Evolutionary conservation across 1,140 invertebrate genomes (phyloP).

Genomic region (Archivesica marissinica): DNA sequence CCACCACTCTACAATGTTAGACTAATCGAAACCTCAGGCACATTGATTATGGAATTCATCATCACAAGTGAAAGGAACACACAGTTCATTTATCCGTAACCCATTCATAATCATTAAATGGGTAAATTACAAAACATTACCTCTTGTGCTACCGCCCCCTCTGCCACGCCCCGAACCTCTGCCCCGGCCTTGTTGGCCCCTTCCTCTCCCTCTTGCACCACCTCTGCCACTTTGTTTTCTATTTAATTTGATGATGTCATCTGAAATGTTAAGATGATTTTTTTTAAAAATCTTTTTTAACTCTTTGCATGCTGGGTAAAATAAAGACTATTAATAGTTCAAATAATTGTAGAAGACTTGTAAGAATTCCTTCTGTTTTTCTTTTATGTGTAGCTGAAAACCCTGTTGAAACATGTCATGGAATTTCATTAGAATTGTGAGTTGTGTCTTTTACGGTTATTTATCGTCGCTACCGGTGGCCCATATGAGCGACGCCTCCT

Average conservation of each 20-base stretch:
- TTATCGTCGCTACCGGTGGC: too few species aligned
- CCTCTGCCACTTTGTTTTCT: constrained; percentile 22
- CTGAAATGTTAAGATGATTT: constrained; percentile 8
- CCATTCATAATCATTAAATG: neutral
- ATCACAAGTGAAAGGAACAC: neutral
- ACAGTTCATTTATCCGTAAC: too few species aligned
- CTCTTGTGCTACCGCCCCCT: neutral
- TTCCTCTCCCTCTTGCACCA: constrained; percentile 29
- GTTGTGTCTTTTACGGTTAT: neutral
- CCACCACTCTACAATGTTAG: neutral
- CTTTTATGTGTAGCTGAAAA: neutral
- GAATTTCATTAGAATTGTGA: neutral
- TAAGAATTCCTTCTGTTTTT: neutral
- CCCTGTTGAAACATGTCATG: neutral
- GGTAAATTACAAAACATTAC: neutral
- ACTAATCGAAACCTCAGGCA: neutral
- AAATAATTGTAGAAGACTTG: neutral
- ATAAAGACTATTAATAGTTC: neutral
- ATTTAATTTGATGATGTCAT: constrained; percentile 55
- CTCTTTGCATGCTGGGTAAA: neutral
- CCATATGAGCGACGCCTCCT: too few species aligned
- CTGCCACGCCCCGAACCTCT: neutral
- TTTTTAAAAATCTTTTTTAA: neutral
- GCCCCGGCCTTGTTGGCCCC: neutral
- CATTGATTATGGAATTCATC: neutral